Conservation (phyloP, 2,888 invertebrate species). For the Epinotia ramella region DNA sequence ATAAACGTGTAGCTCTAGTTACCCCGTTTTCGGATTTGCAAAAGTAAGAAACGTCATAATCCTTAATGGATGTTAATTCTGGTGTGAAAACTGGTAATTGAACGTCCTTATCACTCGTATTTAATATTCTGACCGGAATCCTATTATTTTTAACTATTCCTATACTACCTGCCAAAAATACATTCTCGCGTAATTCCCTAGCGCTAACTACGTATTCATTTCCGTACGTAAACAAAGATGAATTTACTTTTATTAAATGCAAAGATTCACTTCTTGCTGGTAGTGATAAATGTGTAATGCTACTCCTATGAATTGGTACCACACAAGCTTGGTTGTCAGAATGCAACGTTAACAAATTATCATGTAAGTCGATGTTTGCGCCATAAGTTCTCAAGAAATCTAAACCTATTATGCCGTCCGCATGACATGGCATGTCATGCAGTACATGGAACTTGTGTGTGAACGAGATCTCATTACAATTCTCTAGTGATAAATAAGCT, state of each 20-base stretch:
- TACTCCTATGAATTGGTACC: not conserved
- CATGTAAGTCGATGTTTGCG: not conserved
- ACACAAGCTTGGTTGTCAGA: not conserved
- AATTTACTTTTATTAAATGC: conserved; percentile 5
- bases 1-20: not conserved
- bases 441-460: conserved; percentile 12
- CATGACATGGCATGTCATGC: conserved; percentile 7
- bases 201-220: conserved; percentile 5
- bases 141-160: not conserved
- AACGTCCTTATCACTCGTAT: not conserved
- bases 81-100: conserved; percentile 1
- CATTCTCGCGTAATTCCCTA: too few species aligned
- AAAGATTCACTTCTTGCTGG: not conserved
- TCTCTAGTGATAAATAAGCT: not conserved
- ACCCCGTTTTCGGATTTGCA: not conserved
- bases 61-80: not conserved
- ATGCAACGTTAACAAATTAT: not conserved
- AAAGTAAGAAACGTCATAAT: not conserved
- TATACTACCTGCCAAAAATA: not conserved
- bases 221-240: not conserved
- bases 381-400: conserved; percentile 11
- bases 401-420: not conserved
- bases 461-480: conserved; percentile 3
- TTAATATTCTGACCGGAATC: not conserved
- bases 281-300: not conserved